phyloP scores from a whole-genome alignment of 1,140 invertebrate genomes.

The Drosophila nikananu region DNA sequence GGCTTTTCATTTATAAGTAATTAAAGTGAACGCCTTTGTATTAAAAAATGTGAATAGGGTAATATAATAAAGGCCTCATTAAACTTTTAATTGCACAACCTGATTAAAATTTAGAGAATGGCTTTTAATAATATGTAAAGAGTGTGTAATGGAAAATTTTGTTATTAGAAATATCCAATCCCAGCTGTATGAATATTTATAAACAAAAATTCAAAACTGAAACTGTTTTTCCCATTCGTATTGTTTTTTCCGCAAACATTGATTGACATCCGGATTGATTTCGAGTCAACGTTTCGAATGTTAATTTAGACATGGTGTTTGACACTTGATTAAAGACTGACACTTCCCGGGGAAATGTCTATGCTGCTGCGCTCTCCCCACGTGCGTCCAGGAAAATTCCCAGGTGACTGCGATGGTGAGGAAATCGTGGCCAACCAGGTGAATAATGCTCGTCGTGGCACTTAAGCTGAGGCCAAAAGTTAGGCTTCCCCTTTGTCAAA shows the following conservation, averaged over 20 bases:
- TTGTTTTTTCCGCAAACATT: slow-evolving; percentile 4
- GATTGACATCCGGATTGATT: slow-evolving; percentile 42
- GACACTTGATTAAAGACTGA: slow-evolving; percentile 56
- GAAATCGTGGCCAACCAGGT: slow-evolving; percentile 34
- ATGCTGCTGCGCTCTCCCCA: slow-evolving; percentile 13
- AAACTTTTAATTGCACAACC: too few species aligned
- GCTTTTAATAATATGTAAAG: background rate
- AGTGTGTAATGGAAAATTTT: background rate
- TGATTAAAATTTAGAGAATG: background rate
- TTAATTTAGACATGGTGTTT: slow-evolving; percentile 38
- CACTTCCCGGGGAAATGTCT: slow-evolving; percentile 2
- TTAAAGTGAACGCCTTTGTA: background rate
- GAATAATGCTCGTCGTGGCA: slow-evolving; percentile 50
- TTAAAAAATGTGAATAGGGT: background rate
- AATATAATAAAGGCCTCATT: too few species aligned
- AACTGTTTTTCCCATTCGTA: background rate
- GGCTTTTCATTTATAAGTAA: background rate
- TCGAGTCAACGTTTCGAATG: slow-evolving; percentile 20
- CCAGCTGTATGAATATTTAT: background rate
- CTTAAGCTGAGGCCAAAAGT: slow-evolving; percentile 52
- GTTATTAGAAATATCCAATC: background rate
- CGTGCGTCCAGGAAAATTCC: slow-evolving; percentile 22
- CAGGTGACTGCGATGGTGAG: slow-evolving; percentile 3
- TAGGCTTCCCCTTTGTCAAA: slow-evolving; percentile 55
- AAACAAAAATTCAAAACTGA: background rate